Evolutionary conservation across 2,113 vertebrate species (phyloP).

Genomic region (Notiomystis cincta): DNA sequence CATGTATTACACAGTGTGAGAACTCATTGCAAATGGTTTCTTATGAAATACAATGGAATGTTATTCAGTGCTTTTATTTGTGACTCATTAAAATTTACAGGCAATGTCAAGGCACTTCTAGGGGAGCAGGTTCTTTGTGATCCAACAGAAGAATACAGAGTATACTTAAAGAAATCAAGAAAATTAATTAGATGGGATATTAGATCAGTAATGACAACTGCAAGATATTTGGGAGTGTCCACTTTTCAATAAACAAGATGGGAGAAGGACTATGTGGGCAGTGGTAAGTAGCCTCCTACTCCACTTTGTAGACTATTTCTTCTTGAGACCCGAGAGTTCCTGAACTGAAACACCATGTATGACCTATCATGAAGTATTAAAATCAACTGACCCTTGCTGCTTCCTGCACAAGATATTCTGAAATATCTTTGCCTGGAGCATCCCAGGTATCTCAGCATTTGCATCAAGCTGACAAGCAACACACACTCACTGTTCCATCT

Average conservation of each 20-base stretch:
- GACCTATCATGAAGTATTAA: not conserved
- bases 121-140: not conserved
- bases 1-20: not conserved
- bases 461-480: not conserved
- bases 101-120: not conserved
- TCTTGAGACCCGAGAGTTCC: not conserved
- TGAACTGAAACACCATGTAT: not conserved
- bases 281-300: not conserved
- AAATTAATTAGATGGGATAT: not conserved
- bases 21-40: not conserved
- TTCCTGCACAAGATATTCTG: not conserved
- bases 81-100: not conserved
- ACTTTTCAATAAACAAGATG: not conserved
- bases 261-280: not conserved
- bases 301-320: not conserved
- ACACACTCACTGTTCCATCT: not conserved
- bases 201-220: not conserved
- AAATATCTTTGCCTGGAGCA: not conserved
- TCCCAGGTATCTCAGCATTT: not conserved
- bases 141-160: not conserved
- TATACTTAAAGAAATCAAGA: not conserved
- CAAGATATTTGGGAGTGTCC: not conserved
- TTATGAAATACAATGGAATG: not conserved
- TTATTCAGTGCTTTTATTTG: not conserved
- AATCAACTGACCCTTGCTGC: not conserved